These are phyloP conservation scores for Atta colombica DNA, from an alignment of 1,140 invertebrate genomes.

Conservation along the genomic window DNA sequence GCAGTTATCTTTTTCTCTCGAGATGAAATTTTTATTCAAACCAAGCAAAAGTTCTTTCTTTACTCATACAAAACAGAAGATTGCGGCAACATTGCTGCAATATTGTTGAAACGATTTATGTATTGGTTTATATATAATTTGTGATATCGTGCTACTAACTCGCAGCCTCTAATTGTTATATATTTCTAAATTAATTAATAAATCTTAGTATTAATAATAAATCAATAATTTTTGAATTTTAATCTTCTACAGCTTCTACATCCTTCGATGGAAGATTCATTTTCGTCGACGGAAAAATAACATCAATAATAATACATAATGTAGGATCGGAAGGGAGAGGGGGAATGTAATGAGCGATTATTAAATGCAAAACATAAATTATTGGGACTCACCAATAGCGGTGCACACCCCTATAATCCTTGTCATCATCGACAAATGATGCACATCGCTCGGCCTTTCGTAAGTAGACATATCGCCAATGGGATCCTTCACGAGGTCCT, in stretches of 20 bases:
- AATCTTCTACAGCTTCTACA: not conserved
- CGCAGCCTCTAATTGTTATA: not conserved
- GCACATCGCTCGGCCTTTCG: constrained; percentile 61
- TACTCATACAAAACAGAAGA: not conserved
- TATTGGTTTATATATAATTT: not conserved
- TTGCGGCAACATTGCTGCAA: no score
- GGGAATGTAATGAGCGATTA: no score
- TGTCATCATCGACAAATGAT: constrained; percentile 72
- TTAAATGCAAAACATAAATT: constrained; percentile 25
- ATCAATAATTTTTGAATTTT: not conserved
- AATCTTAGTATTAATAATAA: not conserved
- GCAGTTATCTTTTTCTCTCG: not conserved
- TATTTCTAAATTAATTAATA: not conserved
- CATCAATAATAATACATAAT: not conserved
- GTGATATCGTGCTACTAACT: not conserved
- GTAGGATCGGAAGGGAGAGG: not conserved
- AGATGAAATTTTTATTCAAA: constrained; percentile 34
- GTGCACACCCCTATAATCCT: constrained; percentile 77
- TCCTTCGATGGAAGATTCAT: not conserved
- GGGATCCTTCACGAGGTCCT: constrained; percentile 52
- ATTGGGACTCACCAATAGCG: constrained; percentile 74
- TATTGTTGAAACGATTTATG: no score
- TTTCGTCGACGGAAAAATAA: not conserved
- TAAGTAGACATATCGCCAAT: constrained; percentile 63
- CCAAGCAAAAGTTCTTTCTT: not conserved